Percentiles rank a stretch among this genome's conserved stretches.
phyloP scores from a whole-genome alignment of 2,797 vertebrate species.

The Trematocara caparti region DNA sequence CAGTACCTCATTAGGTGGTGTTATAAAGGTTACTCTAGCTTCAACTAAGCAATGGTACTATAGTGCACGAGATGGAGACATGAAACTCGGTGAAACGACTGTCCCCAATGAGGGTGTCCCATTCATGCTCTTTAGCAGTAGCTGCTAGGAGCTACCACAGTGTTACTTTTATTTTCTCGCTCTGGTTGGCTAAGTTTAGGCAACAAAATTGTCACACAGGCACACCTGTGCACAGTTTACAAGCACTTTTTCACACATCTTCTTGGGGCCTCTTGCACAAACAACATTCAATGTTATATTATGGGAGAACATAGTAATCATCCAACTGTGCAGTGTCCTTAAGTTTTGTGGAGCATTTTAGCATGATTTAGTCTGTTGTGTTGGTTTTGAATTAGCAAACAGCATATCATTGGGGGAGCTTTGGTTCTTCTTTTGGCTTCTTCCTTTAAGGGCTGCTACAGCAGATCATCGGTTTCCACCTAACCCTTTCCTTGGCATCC shows the following conservation, averaged over 20 bases:
- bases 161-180: neutral
- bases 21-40: neutral
- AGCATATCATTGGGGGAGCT: neutral
- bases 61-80: neutral
- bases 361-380: neutral
- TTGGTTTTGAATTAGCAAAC: neutral
- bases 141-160: neutral
- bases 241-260: neutral
- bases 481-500: neutral
- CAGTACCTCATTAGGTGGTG: neutral
- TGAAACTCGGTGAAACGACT: neutral
- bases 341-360: neutral
- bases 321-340: neutral
- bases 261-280: neutral
- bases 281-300: neutral
- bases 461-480: neutral
- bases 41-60: accelerated
- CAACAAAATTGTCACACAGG: neutral
- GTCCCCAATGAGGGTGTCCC: neutral
- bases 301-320: too few species aligned
- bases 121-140: neutral
- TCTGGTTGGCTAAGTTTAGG: neutral
- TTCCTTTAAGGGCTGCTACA: neutral
- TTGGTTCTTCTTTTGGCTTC: neutral
- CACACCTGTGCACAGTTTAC: neutral